These are phyloP conservation scores for Setophaga petechia DNA, from an alignment of 2,113 vertebrate species.

Conservation along the genomic window DNA sequence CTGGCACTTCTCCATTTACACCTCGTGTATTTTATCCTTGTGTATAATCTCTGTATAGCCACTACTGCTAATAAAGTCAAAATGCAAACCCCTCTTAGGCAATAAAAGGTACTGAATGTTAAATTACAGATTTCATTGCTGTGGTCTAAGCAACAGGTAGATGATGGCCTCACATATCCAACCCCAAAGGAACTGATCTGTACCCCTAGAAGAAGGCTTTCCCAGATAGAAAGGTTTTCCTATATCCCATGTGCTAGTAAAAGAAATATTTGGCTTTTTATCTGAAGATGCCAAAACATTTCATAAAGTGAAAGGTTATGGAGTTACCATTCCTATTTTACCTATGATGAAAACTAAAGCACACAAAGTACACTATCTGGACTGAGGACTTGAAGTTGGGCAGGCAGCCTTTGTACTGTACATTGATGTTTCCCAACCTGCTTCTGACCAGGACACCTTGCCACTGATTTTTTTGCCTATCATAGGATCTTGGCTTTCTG, in stretches of 20 bases:
- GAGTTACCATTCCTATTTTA: not conserved
- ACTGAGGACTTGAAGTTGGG: not conserved
- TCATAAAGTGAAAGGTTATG: not conserved
- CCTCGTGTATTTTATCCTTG: not conserved
- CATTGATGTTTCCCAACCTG: not conserved
- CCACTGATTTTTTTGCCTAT: not conserved
- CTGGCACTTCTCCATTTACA: not conserved
- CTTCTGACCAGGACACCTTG: not conserved
- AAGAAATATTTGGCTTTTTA: not conserved
- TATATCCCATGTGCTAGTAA: not conserved
- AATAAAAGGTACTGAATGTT: not conserved
- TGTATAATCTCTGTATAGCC: not conserved
- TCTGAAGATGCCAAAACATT: not conserved
- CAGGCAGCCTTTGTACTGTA: not conserved
- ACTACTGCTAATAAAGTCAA: constrained; percentile 2
- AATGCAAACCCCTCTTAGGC: not conserved
- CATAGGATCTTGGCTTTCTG: fast-evolving
- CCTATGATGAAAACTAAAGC: not conserved
- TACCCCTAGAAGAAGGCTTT: not conserved
- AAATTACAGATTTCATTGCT: not conserved
- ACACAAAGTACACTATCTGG: not conserved
- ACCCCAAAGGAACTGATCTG: not conserved
- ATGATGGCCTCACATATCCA: not conserved
- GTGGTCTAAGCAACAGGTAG: not conserved
- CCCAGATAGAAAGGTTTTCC: not conserved